Evolutionary conservation across 2,797 vertebrate genomes (phyloP), one percentile per base, ranked within the genome.

Genomic region (Arctocebus calabarensis): DNA sequence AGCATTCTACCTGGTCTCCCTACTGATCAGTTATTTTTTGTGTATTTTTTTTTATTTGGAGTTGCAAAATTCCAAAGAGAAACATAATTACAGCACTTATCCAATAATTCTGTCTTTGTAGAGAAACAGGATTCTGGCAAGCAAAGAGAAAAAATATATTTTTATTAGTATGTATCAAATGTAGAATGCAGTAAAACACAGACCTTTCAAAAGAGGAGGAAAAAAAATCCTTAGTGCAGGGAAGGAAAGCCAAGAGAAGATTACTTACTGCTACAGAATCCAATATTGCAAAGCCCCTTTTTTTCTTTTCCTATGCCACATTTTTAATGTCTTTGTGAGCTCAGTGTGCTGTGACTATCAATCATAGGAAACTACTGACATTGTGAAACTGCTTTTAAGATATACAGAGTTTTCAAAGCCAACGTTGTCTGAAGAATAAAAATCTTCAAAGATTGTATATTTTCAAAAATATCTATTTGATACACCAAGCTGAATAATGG

Each of bases 301-400:
- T 97, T 91, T 77, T 3, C 71, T 95, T 96, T 95, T 88, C 88
- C 94, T 95, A 73, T 94, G 90, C 92, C 94, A 96, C 95, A 89
- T 96, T 97, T 97, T 96, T 95, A 97, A 97, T 94, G 96, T 97
- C 96, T 97, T 95, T 23, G n/a, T 90, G 96, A 98, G 96, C 95
- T 97, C 96, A 91, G 92, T 87, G 88, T 87, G 43, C 96, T 68
- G 45, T 55, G 88, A 73, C 94, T 96, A 97, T 97, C 96, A 96
- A 95, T 97, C 97, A 97, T 43, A 40, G 81, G 66, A 92, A 97
- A 97, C 96, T 85, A 97, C 97, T 97, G 97, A 96, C 89, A 94
- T 93, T 91, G 84, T 96, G 94, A 97, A 97, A 98, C 90, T 88
- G 93, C 94, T 96, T 98, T 97, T 94, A 97, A 98, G 95, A 97